Percentiles rank a stretch among this genome's conserved stretches.
Conservation (phyloP, 2,888 invertebrate genomes). For the Argyresthia goedartella region DNA sequence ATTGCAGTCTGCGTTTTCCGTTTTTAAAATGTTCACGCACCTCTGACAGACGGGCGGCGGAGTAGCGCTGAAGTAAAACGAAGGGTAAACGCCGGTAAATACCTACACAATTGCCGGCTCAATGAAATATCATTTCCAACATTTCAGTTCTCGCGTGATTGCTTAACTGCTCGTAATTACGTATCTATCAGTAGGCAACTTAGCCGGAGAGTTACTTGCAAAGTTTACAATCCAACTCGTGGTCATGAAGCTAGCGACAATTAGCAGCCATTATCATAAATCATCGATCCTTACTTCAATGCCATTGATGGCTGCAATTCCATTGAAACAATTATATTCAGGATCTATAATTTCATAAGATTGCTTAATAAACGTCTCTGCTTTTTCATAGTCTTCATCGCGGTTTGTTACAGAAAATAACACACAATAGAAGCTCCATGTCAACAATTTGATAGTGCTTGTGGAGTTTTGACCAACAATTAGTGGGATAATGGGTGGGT, state of each 20-base stretch:
- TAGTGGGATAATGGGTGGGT: conserved; percentile 30
- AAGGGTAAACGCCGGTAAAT: too few species aligned
- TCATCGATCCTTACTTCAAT: conserved; percentile 27
- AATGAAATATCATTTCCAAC: too few species aligned
- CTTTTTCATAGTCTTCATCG: conserved; percentile 20
- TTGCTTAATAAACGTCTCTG: conserved; percentile 46
- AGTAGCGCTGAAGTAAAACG: too few species aligned
- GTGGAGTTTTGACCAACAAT: conserved; percentile 21
- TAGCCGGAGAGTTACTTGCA: too few species aligned
- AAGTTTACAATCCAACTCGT: too few species aligned
- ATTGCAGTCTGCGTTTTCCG: background rate
- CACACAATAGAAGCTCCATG: background rate
- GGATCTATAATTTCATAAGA: conserved; percentile 46
- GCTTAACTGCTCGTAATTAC: too few species aligned
- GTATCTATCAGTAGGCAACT: too few species aligned
- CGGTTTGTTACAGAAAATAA: conserved; percentile 34
- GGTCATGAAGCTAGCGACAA: conserved; percentile 4
- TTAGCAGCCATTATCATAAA: conserved; percentile 19
- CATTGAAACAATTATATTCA: conserved; percentile 33
- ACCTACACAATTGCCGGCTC: too few species aligned
- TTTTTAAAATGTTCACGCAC: too few species aligned
- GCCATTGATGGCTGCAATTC: conserved; percentile 12
- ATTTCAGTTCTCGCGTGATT: too few species aligned
- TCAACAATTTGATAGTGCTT: conserved; percentile 22
- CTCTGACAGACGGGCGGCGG: too few species aligned